Evolutionary conservation across 1,140 invertebrate species (phyloP), one percentile per base, ranked within the genome.

Genomic region (Drosophila ogumai): DNA sequence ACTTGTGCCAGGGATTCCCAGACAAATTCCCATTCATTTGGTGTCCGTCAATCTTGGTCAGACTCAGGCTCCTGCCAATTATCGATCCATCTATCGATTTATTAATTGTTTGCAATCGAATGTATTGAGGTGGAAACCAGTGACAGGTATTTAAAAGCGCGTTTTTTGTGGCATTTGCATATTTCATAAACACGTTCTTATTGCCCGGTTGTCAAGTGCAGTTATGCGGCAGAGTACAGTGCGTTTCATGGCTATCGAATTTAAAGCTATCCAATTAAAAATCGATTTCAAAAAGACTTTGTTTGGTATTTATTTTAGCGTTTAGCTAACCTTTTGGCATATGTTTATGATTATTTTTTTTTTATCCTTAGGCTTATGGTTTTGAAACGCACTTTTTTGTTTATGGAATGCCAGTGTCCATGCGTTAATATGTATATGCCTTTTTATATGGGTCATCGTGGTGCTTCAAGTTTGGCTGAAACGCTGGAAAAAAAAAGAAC

Each of bases 131-230:
- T 34, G 69, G 10, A 50, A 58, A 38, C 25, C 38, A 13, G 17
- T 36, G 63, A 59, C 60, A 64, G 64, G 34, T 47, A 17, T 32
- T 31, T 15, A 36, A 68, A 64, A 9, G 49, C 19, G 43, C 43
- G 78, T 74, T 77, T 73, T 68, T 64, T 68, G 63, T 74, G 73
- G 69, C 68, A 71, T 87, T 79, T 81, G 82, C 78, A 86, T 86
- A 68, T 73, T 74, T 81, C 58, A 85, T 85, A 66, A 64, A 64
- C 72, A 65, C 50, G 34, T 32, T 47, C 43, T 59, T 66, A 59
- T 71, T 74, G 54, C 13, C 17, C 17, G 54, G 47, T 19, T 38
- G 31, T 28, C 31, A 43, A 67, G 44, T 64, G 44, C 38, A 44
- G 12, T 49, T 59, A 31, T 47, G 22, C 22, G 22, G 22, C 22